Evolutionary conservation across 2,888 invertebrate genomes (phyloP), one percentile per base, ranked within the genome.

Genomic region (Yponomeuta plumbellus): DNA sequence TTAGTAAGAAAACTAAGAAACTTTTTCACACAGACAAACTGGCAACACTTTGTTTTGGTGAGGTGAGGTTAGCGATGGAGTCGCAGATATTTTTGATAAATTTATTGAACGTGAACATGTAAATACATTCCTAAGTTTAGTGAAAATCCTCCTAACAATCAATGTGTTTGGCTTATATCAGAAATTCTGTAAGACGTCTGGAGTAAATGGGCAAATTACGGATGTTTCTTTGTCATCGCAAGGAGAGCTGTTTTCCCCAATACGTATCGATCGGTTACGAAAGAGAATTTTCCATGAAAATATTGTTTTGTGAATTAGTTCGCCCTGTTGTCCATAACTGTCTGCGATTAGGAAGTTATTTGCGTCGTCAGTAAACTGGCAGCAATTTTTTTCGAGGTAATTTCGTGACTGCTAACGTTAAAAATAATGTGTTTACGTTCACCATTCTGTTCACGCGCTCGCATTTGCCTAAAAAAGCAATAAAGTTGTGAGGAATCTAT

Each of bases 201-300:
- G 1, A 56, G 64, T 23, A 26, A 23, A n/a, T 17, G 20, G 61
- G 40, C 20, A 11, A 64, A 56, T 22, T 66, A 40, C n/a, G 69
- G 58, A 70, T 73, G 78, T 85, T 85, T 85, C 90, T 90, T 91
- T 91, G 90, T 91, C 84, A 84, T 82, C 44, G 77, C 11, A 21
- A 76, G 75, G 80, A 83, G 86, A 86, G 84, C n/a, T n/a, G n/a
- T 86, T 88, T 86, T 79, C 78, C 74, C 83, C 73, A 67, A 52
- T 80, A 78, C 77, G 66, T 88, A 91, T 91, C 86, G 90, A 91
- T 91, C 88, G 89, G 81, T 90, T 91, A 90, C 87, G 90, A 88
- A 88, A 90, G 81, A 86, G 81, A 81, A 76, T 79, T 80, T 80
- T 75, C 75, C 77, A 78, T 79, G 74, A 22, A 44, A 44, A 76